These are phyloP conservation scores for Percina caprodes DNA, from an alignment of 2,113 vertebrate species.

Conservation along the genomic window DNA sequence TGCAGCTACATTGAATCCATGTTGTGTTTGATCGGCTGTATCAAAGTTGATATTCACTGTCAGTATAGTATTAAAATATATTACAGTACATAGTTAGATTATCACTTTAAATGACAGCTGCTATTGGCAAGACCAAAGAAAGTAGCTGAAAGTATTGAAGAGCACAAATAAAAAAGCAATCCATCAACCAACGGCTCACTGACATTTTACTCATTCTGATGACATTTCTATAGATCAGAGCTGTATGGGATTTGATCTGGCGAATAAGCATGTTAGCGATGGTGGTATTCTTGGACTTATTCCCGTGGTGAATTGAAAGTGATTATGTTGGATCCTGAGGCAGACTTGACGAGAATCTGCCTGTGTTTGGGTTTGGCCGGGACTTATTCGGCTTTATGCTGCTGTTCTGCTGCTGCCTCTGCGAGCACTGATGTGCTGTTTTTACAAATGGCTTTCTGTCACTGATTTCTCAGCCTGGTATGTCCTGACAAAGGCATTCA, in stretches of 20 bases:
- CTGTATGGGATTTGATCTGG: slow-evolving; percentile 25
- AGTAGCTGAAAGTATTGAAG: neutral
- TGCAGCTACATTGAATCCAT: neutral
- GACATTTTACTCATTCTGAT: slow-evolving; percentile 16
- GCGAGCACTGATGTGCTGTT: slow-evolving; percentile 41
- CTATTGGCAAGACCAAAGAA: slow-evolving; percentile 18
- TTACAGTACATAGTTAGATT: neutral
- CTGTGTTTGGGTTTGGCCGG: slow-evolving; percentile 10
- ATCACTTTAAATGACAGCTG: slow-evolving; percentile 6
- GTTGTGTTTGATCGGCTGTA: slow-evolving; percentile 20
- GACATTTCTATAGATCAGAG: slow-evolving; percentile 46
- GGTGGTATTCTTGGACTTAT: slow-evolving; percentile 51
- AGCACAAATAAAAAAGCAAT: slow-evolving; percentile 17
- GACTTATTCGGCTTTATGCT: neutral
- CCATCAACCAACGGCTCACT: slow-evolving; percentile 32
- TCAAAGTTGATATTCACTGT: neutral
- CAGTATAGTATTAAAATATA: neutral
- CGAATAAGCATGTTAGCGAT: slow-evolving; percentile 44
- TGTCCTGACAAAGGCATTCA: neutral
- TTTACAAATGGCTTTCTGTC: slow-evolving; percentile 41
- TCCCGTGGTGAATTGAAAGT: slow-evolving; percentile 46
- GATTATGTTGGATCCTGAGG: slow-evolving; percentile 46
- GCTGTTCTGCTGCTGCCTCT: neutral
- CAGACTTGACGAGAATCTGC: slow-evolving; percentile 30
- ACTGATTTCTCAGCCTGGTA: slow-evolving; percentile 10